Evolutionary conservation across 1,140 invertebrate genomes (phyloP), one percentile per base, ranked within the genome.

Genomic region (Anadara kagoshimensis): DNA sequence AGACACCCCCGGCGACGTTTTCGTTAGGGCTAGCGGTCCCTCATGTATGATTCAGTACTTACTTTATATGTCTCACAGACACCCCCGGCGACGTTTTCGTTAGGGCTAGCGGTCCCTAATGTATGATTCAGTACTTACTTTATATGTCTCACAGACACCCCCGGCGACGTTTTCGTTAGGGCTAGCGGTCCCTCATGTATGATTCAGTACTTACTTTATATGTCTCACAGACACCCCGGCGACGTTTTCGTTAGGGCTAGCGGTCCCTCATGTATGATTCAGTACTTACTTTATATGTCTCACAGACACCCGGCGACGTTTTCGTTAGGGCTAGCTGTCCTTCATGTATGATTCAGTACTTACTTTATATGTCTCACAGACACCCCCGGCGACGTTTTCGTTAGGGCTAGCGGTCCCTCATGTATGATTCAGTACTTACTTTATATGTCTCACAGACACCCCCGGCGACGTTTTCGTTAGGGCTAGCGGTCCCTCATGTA

Each of bases 181-280:
- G 20, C 81, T 73, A 7, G 78, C 97, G 20, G 99, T 97, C 98
- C 98, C n/a, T n/a, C n/a, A n/a, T n/a, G n/a, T n/a, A n/a, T n/a
- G n/a, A n/a, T n/a, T n/a, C n/a, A n/a, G n/a, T n/a, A n/a, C 65
- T 22, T 58, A 70, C 73, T 26, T 43, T 69, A 44, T 66, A 57
- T 57, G 7, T 97, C 90, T 99, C 97, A 91, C 98, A 99, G 79
- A 99, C 98, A 57, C 98, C 98, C 98, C 98, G 14, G 96, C 97
- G 8, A 96, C 96, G 20, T 96, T 96, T 36, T 36, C 2, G 29
- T 36, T 7, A 91, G 79, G 22, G 20, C 81, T 73, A 7, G 78
- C 97, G 20, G 99, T 97, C 98, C 98, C n/a, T n/a, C n/a, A n/a
- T n/a, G n/a, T n/a, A n/a, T n/a, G n/a, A n/a, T n/a, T n/a, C n/a